phyloP scores from a whole-genome alignment of 2,888 invertebrate genomes.

The Sesamia inferens region DNA sequence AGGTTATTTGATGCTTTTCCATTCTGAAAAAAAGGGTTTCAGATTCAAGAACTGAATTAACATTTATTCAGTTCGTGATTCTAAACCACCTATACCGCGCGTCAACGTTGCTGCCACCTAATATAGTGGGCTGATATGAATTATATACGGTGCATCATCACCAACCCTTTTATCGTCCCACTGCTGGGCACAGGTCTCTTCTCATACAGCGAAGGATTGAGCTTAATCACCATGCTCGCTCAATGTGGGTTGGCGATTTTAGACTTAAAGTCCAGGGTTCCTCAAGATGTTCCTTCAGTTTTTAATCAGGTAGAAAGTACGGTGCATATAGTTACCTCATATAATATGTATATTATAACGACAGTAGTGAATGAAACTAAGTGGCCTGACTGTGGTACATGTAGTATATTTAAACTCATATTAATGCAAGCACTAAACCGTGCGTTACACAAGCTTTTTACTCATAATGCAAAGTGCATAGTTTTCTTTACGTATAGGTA shows the following conservation, averaged over 20 bases:
- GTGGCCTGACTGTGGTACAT: not conserved
- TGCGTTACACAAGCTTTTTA: not conserved
- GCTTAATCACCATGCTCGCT: no score
- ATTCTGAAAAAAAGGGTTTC: no score
- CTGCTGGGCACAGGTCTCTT: no score
- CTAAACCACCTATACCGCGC: not conserved
- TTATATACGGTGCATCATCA: not conserved
- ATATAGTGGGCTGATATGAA: not conserved
- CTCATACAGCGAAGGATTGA: no score
- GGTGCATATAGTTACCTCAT: no score
- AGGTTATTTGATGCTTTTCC: no score
- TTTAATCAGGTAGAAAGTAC: no score
- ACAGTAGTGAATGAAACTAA: not conserved
- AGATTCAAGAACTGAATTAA: no score
- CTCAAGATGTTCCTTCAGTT: no score
- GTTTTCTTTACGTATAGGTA: not conserved
- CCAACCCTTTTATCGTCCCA: no score
- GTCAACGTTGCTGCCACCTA: not conserved
- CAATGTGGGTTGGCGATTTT: no score
- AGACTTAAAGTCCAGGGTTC: no score
- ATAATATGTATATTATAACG: not conserved
- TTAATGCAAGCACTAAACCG: conserved; percentile 11
- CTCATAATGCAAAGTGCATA: not conserved
- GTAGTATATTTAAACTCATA: conserved; percentile 8
- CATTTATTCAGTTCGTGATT: not conserved